Evolutionary conservation across 2,888 invertebrate species (phyloP), one percentile per base, ranked within the genome.

Genomic region (Sesia apiformis): DNA sequence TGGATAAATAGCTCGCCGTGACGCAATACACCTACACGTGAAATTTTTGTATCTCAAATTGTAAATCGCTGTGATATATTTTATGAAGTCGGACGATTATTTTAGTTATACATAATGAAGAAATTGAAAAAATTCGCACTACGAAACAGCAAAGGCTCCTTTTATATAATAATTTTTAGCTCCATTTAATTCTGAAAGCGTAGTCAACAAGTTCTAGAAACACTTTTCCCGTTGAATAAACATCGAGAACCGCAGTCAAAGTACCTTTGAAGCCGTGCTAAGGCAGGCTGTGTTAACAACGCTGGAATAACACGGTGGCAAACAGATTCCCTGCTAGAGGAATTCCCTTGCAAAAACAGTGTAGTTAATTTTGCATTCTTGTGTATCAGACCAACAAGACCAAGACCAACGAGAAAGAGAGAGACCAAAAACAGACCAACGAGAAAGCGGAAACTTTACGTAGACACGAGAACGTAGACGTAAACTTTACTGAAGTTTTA

Each of bases 141-240:
- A 23, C 23, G 23, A 23, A 23, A 23, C 23, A 23, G 23, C 23
- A 7, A 42, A 42, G 42, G 42, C 5, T 42, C 7, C 42, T 5
- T 42, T 42, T 3, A 6, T 42, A 42, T 42, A 7, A 42, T 6
- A 42, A 6, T 6, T 42, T n/a, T 42, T 42, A 6, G 5, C 7
- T 42, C 42, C 42, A 3, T 42, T 42, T 42, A 42, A 7, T 42
- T 42, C 42, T 6, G 7, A 42, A 7, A 42, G 42, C 7, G 7
- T 42, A 42, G 5, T 42, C 7, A 42, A 42, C 7, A 42, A 42
- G 42, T 42, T 59, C 60, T 57, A 57, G 52, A 60, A 63, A 62
- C 59, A 59, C 60, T 62, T 64, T 62, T 63, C 56, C 57, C 57
- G 52, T 58, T 60, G 59, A 62, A 67, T 66, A 67, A 69, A 67